Base-by-base conservation (phyloP, 2,113 vertebrate genomes). In the Coracopsis vasa region DNA sequence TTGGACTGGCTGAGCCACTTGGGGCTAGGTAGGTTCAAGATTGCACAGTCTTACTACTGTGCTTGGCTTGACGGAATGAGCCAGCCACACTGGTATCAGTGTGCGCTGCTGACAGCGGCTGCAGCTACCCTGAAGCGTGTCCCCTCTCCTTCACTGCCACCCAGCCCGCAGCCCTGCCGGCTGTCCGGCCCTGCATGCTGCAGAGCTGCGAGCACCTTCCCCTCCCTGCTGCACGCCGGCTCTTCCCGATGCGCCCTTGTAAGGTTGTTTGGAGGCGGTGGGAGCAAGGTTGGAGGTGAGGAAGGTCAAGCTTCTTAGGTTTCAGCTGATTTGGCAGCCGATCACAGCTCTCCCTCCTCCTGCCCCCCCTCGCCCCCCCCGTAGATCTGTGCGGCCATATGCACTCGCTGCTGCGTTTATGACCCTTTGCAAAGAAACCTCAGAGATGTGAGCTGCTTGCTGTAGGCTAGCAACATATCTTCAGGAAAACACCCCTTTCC, bases 221-320 rank as follows among this genome's bases (percentile, higher is more conserved):
- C 51, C 19, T 58, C 14, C 20, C 83, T 60, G 73, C 88, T 70
- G 44, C 23, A 81, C 29, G 67, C 71, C 66, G 70, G 31, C 83
- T 82, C 69, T 95, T 88, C 89, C 91, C 82, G 2, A 65, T 64
- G 77, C 70, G 37, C 94, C 96, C 95, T 95, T 94, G 91, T 58
- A 91, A 86, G 95, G 95, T 39, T 96, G 71, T 94, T 96, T 72
- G 95, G 94, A 95, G 88, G 88, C 67, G 73, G 77, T 92, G 95
- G 95, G 92, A 92, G 94, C 92, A 83, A 88, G 92, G 75, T 35
- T 95, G 92, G 96, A 94, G 96, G 95, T 96, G 95, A 96, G 66
- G 95, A 91, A 94, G 96, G 96, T 96, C 96, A 97, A 92, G 92
- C 96, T 96, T 91, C 96, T 96, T 97, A 94, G 91, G 91, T 97